These are phyloP conservation scores for Drosophila pullipes DNA, from an alignment of 2,888 invertebrate genomes.

Conservation along the genomic window DNA sequence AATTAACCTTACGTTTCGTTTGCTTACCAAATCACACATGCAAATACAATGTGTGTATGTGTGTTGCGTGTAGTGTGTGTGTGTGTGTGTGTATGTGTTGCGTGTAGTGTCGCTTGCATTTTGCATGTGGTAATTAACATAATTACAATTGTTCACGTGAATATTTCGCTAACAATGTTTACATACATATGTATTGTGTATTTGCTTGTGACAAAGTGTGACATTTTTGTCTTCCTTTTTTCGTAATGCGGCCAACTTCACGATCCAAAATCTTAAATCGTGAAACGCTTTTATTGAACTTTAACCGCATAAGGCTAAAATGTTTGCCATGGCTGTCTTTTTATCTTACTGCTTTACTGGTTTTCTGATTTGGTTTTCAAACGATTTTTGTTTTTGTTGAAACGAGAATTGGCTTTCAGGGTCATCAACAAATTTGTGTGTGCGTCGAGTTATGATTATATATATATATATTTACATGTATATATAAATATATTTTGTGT, in stretches of 20 bases:
- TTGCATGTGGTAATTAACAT: slow-evolving; percentile 62
- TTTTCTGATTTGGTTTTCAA: slow-evolving; percentile 15
- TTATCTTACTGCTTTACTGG: slow-evolving; percentile 25
- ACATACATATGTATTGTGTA: slow-evolving; percentile 1
- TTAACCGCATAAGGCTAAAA: slow-evolving; percentile 15
- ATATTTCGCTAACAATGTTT: slow-evolving; percentile 29
- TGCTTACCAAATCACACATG: slow-evolving; percentile 22
- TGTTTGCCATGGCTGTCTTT: slow-evolving; percentile 47
- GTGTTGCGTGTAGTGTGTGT: slow-evolving; percentile 38
- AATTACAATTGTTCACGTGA: slow-evolving; percentile 53
- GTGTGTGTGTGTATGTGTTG: slow-evolving; percentile 25
- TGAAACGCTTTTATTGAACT: slow-evolving; percentile 17
- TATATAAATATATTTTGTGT: neutral
- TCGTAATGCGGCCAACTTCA: neutral
- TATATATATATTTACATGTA: neutral
- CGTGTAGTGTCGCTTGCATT: slow-evolving; percentile 48
- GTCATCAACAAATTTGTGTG: slow-evolving; percentile 44
- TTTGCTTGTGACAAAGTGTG: slow-evolving; percentile 4
- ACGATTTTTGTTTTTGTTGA: slow-evolving; percentile 20
- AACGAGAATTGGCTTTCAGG: slow-evolving; percentile 72
- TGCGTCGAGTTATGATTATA: neutral
- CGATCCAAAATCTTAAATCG: slow-evolving; percentile 10
- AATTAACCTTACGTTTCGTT: slow-evolving; percentile 61
- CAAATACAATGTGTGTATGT: neutral
- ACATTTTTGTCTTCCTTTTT: slow-evolving; percentile 3